Evolutionary conservation across 2,888 invertebrate species (phyloP).

Genomic region (Drosophila antonietae): DNA sequence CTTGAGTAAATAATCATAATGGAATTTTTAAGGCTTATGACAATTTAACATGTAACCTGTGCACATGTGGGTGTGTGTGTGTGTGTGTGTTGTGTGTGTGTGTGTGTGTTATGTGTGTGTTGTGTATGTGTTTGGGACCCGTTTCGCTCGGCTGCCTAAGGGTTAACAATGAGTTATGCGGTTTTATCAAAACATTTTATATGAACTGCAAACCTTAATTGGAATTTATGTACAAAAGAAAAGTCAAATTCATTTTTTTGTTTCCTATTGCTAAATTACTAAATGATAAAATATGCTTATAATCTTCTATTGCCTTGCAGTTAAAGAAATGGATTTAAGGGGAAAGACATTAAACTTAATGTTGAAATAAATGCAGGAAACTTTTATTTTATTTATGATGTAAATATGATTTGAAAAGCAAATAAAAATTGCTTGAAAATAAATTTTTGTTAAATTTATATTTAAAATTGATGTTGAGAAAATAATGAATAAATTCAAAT

Average conservation of each 20-base stretch:
- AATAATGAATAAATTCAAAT: too few relatives aligned
- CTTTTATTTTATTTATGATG: neutral
- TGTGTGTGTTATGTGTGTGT: neutral
- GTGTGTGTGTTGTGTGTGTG: conserved; percentile 7
- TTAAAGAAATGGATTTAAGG: neutral
- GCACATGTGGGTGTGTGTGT: conserved; percentile 5
- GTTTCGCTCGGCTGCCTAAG: conserved; percentile 35
- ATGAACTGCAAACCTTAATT: conserved; percentile 55
- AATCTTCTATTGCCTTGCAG: neutral
- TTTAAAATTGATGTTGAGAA: too few relatives aligned
- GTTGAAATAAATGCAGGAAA: neutral
- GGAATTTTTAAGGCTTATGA: conserved; percentile 78
- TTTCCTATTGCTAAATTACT: neutral
- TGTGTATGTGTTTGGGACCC: conserved; percentile 3
- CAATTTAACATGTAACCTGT: conserved; percentile 66
- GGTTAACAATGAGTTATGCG: conserved; percentile 57
- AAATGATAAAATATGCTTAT: conserved; percentile 20
- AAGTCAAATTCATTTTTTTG: conserved; percentile 8
- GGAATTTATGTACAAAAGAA: conserved; percentile 61
- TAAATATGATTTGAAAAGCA: neutral
- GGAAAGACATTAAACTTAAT: neutral
- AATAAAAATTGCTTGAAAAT: too few relatives aligned
- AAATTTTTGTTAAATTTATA: too few relatives aligned
- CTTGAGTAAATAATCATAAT: conserved; percentile 78
- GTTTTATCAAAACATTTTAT: conserved; percentile 43